These are phyloP conservation scores for Clarias macrocephalus DNA, from an alignment of 2,113 vertebrate species.

Conservation along the genomic window DNA sequence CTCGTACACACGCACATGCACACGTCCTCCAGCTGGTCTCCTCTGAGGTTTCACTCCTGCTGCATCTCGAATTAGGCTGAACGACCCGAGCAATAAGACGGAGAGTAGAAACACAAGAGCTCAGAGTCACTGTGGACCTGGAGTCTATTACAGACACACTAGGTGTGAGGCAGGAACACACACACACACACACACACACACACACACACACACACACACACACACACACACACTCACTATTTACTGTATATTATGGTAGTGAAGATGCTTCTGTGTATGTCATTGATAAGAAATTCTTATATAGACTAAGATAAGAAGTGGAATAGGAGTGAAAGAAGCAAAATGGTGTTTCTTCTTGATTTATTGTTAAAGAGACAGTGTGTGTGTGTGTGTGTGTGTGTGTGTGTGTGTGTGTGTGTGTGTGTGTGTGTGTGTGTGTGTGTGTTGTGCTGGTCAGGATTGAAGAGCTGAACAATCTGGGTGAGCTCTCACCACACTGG, in stretches of 20 bases:
- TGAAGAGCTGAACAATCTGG: conserved; percentile 90
- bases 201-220: background rate
- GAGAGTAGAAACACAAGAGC: background rate
- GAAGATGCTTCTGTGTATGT: background rate
- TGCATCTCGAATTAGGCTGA: background rate
- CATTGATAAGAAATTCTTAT: background rate
- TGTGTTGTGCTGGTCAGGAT: conserved; percentile 72
- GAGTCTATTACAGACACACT: background rate
- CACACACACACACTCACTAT: background rate
- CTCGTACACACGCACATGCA: background rate
- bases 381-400: background rate
- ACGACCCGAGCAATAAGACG: background rate
- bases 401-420: background rate
- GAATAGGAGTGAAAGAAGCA: background rate
- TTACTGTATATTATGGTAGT: no score
- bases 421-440: conserved; percentile 3
- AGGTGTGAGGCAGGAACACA: background rate
- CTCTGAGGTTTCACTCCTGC: background rate
- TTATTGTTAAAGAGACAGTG: background rate
- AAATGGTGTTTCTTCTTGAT: background rate
- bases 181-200: background rate
- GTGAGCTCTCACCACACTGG: conserved; percentile 97
- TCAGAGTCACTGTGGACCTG: background rate
- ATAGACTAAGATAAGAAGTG: background rate
- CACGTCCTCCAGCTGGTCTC: background rate